These are phyloP conservation scores for Netelia melanura DNA, from an alignment of 2,888 invertebrate genomes.

Conservation along the genomic window DNA sequence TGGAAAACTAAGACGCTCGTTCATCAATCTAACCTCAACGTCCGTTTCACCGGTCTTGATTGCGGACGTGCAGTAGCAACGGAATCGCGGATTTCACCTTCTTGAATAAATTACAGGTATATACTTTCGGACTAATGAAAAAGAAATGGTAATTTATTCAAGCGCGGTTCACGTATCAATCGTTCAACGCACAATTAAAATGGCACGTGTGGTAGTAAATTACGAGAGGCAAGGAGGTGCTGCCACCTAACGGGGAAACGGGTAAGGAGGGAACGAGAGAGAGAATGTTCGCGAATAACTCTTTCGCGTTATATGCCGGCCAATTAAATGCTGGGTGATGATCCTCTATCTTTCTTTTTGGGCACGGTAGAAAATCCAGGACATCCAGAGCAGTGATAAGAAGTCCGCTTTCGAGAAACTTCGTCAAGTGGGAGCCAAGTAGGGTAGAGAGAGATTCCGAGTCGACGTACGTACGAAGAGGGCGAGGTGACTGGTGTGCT, in stretches of 20 bases:
- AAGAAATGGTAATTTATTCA: background rate
- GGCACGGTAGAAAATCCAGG: slow-evolving; percentile 34
- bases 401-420: slow-evolving; percentile 50
- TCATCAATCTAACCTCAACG: slow-evolving; percentile 30
- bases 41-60: slow-evolving; percentile 18
- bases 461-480: slow-evolving; percentile 45
- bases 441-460: slow-evolving; percentile 49
- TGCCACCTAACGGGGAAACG: too few relatives aligned
- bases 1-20: slow-evolving; percentile 25
- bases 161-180: background rate
- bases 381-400: slow-evolving; percentile 53
- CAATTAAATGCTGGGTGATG: slow-evolving; percentile 60
- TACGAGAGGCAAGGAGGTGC: background rate
- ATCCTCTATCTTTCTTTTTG: slow-evolving; percentile 23
- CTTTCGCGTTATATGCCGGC: slow-evolving; percentile 25
- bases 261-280: too few relatives aligned
- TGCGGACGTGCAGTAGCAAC: slow-evolving; percentile 40
- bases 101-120: background rate
- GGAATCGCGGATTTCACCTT: slow-evolving; percentile 22
- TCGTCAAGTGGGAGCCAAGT: slow-evolving; percentile 44
- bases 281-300: background rate
- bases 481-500: slow-evolving; percentile 33
- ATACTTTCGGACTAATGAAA: too few relatives aligned
- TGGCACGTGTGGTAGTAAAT: background rate
- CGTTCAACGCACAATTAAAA: background rate